Percentiles rank a stretch among this genome's conserved stretches.
Conservation (phyloP, 2,888 invertebrate genomes). For the Drosophila recens region DNA sequence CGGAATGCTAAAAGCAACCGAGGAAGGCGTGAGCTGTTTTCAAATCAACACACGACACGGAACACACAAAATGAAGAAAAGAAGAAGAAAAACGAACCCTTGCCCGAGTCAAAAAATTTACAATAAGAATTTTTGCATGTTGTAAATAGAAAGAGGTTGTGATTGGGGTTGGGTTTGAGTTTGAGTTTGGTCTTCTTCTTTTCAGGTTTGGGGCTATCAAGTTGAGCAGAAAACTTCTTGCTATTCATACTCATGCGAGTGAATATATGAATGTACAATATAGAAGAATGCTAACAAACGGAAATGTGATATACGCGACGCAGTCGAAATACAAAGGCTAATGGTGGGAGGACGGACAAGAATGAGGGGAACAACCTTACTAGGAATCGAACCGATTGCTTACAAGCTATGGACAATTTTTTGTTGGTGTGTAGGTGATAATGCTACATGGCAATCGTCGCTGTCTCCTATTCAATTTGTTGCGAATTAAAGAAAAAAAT, state of each 20-base stretch:
- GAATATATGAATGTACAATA: constrained; percentile 58
- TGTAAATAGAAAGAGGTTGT: constrained; percentile 40
- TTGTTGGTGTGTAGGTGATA: constrained; percentile 60
- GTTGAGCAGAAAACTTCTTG: constrained; percentile 79
- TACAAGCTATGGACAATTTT: constrained; percentile 52
- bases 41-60: constrained; percentile 60
- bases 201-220: constrained; percentile 67
- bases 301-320: constrained; percentile 79
- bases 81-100: constrained; percentile 37
- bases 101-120: constrained; percentile 51
- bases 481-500: constrained; percentile 64
- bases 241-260: constrained; percentile 61
- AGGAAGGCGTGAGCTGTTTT: constrained; percentile 69
- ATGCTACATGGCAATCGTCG: constrained; percentile 69
- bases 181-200: constrained; percentile 1
- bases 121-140: constrained; percentile 68
- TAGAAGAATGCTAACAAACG: constrained; percentile 77
- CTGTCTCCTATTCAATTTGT: constrained; percentile 73
- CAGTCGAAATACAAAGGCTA: constrained; percentile 68
- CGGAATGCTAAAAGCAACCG: constrained; percentile 46
- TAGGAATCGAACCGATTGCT: constrained; percentile 65
- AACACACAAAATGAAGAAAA: constrained; percentile 6
- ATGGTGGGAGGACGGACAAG: constrained; percentile 37
- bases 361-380: not conserved
- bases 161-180: constrained; percentile 11